Base-by-base conservation (phyloP, 2,113 vertebrate species). In the Hypanus sabinus region DNA sequence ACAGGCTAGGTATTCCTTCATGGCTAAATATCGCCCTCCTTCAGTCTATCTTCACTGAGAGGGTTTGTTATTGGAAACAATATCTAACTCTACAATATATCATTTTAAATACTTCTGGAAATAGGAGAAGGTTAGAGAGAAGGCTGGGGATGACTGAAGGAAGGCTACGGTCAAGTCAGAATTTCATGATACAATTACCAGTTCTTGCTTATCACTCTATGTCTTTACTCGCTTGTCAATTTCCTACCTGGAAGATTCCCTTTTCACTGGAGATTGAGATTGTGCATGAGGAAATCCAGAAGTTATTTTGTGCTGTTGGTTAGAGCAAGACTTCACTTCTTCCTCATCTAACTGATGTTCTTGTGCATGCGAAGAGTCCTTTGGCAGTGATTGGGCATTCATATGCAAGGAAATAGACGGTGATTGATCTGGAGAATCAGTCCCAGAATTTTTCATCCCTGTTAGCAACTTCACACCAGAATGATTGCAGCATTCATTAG, bases 231-330 rank as follows among this genome's bases (percentile, higher is more conserved):
- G n/a, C 30, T 88, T 88, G 14, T 65, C 60, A 65, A 93, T 57
- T 36, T 90, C 33, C n/a, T 97, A 99, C 98, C 98, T 99, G 97
- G 97, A 97, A 96, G 96, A 95, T 92, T 97, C 96, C 94, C 97
- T 97, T 96, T 96, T 96, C 95, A 96, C 95, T 0, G 98, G 98
- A 0, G 98, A 98, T 94, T 97, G 96, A 0, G 98, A 98, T 18
- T 95, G 95, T 96, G 97, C 96, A 95, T 97, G 97, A 0, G 96
- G 97, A 76, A 97, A 97, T 92, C 96, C 96, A 0, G 96, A 65
- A 20, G 30, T 33, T 90, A n/a, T 2, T 90, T 90, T 90, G 60
- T 96, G 94, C 96, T 96, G 73, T 93, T 71, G 91, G 36, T 75
- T 71, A 73, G 91, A 55, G 22, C 70, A 27, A 70, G 91, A 4